A percentile compares a stretch with the other conserved stretches of the same genome.
Evolutionary conservation across 2,888 invertebrate species (phyloP).

Genomic region (Marasmarcha lunaedactyla): DNA sequence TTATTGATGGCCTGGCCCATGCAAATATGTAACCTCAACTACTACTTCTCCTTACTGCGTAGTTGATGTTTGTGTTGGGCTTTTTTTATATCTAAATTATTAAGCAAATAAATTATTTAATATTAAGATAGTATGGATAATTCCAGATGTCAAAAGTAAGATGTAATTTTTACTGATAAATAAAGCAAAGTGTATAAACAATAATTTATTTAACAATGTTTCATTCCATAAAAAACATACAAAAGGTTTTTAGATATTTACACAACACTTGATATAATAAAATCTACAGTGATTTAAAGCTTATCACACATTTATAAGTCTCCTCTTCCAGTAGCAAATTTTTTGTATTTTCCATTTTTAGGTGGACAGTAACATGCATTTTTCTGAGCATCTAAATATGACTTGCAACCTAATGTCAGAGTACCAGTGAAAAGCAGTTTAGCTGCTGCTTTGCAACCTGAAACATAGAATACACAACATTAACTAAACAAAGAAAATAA

Average conservation of each 20-base stretch:
- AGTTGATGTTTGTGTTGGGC: not conserved
- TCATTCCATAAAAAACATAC: slow-evolving; percentile 2
- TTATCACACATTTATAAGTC: slow-evolving; percentile 27
- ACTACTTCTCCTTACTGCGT: not conserved
- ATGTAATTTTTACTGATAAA: slow-evolving; percentile 56
- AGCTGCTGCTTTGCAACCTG: slow-evolving; percentile 87
- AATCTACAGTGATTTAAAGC: not conserved
- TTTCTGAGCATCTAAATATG: slow-evolving; percentile 86
- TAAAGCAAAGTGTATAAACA: slow-evolving; percentile 18
- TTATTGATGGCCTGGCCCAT: slow-evolving; percentile 28
- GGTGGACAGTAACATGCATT: slow-evolving; percentile 84
- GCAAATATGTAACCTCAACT: slow-evolving; percentile 1
- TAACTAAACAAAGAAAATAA: slow-evolving; percentile 1
- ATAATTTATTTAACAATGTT: slow-evolving; percentile 13
- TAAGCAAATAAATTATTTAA: slow-evolving; percentile 58
- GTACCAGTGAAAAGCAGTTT: slow-evolving; percentile 90
- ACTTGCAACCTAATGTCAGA: slow-evolving; percentile 86
- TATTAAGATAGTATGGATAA: slow-evolving; percentile 35
- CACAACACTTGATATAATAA: not conserved
- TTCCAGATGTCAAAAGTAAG: slow-evolving; percentile 37
- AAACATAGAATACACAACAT: too few species aligned
- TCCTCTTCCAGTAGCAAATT: slow-evolving; percentile 58
- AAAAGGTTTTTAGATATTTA: not conserved
- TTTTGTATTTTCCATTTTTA: slow-evolving; percentile 58
- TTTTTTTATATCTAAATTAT: slow-evolving; percentile 42